phyloP scores from a whole-genome alignment of 1,140 invertebrate species.

The Caerostris extrusa region DNA sequence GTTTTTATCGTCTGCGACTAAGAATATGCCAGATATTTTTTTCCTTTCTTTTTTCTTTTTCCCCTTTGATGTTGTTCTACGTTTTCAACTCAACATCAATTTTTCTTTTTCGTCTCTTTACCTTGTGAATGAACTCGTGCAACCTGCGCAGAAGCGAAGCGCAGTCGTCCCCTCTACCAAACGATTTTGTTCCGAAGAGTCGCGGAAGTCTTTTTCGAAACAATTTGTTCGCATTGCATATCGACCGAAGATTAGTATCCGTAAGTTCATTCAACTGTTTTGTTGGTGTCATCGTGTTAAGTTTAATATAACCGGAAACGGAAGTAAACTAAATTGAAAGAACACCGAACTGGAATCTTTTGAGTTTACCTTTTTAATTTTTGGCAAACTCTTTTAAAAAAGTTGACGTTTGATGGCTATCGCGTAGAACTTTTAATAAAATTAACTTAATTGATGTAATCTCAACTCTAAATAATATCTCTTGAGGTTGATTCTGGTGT shows the following conservation, averaged over 20 bases:
- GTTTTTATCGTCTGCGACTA: conserved; percentile 8
- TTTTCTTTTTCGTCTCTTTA: background rate
- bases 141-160: background rate
- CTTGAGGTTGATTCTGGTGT: too few relatives aligned
- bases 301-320: conserved; percentile 27
- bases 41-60: background rate
- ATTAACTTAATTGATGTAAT: too few relatives aligned
- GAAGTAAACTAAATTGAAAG: background rate
- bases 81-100: background rate
- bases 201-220: conserved; percentile 4
- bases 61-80: too few relatives aligned
- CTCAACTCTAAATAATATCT: too few relatives aligned
- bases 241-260: background rate
- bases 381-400: too few relatives aligned
- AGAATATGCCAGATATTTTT: background rate
- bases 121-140: conserved; percentile 8
- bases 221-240: background rate
- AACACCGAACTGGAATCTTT: background rate
- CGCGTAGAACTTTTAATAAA: too few relatives aligned
- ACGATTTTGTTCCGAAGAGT: background rate
- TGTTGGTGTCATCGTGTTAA: conserved; percentile 14
- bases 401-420: too few relatives aligned
- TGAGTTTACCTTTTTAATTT: too few relatives aligned
- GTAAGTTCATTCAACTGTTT: conserved; percentile 39
- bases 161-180: background rate